Conservation (phyloP, 1,140 invertebrate species). For the Bombus haemorrhoidalis region DNA sequence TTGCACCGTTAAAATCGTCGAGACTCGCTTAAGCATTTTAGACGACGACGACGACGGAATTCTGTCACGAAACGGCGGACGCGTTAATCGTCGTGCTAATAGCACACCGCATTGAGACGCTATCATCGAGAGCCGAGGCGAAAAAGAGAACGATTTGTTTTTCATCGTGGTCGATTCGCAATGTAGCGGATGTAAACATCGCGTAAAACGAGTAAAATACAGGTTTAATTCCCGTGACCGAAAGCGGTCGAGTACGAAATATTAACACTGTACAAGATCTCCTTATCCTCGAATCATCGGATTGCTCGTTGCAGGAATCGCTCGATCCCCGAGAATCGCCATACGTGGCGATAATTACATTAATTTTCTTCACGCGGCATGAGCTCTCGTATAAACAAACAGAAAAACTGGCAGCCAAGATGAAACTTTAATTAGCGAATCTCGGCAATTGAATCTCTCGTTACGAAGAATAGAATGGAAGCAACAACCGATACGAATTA, state of each 20-base stretch:
- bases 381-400: conserved; percentile 33
- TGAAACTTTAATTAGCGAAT: conserved; percentile 32
- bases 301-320: background rate
- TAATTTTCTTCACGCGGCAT: conserved; percentile 26
- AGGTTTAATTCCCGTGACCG: background rate
- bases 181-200: too few relatives aligned
- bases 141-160: background rate
- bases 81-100: background rate
- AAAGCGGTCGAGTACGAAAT: background rate
- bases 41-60: background rate
- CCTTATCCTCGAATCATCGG: conserved; percentile 19
- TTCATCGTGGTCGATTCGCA: background rate
- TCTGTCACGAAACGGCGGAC: background rate
- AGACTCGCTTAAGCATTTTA: background rate
- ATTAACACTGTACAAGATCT: background rate
- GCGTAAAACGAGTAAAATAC: background rate
- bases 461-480: conserved; percentile 6
- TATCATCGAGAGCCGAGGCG: too few relatives aligned
- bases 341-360: conserved; percentile 30
- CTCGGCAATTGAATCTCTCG: background rate
- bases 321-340: background rate
- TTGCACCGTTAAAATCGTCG: background rate
- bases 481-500: conserved; percentile 25
- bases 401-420: background rate
- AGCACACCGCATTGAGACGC: background rate